phyloP scores from a whole-genome alignment of 2,113 vertebrate genomes.

The Sebastes schlegelii region DNA sequence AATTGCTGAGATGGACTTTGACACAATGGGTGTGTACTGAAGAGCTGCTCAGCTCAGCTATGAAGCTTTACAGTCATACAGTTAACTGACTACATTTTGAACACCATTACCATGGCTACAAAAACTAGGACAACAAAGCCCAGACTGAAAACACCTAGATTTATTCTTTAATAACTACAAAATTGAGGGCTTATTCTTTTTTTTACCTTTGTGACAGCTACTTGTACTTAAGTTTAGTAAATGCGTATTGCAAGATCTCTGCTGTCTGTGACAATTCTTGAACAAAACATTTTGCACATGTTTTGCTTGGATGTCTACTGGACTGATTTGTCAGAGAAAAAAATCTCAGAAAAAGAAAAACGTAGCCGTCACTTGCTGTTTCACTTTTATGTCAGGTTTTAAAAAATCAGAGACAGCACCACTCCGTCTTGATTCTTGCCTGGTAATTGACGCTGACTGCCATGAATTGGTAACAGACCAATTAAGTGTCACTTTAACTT shows the following conservation, averaged over 20 bases:
- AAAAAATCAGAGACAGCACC: conserved; percentile 20
- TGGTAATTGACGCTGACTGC: conserved; percentile 19
- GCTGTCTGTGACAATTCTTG: not conserved
- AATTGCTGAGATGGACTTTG: not conserved
- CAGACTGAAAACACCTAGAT: conserved; percentile 6
- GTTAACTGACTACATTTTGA: not conserved
- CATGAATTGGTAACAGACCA: conserved; percentile 34
- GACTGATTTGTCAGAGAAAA: not conserved
- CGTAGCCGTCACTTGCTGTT: not conserved
- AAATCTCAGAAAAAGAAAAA: not conserved
- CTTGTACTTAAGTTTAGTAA: not conserved
- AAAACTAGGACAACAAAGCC: conserved; percentile 10
- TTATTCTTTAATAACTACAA: not conserved
- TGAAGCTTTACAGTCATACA: not conserved
- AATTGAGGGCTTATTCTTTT: not conserved
- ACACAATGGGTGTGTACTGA: not conserved
- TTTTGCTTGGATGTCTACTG: not conserved
- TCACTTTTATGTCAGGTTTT: conserved; percentile 11
- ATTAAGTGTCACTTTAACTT: conserved; percentile 45
- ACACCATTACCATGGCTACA: not conserved
- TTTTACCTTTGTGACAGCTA: not conserved
- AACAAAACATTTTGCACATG: not conserved
- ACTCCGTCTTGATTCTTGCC: conserved; percentile 13
- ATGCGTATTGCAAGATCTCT: not conserved
- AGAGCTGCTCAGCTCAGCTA: not conserved